Base-by-base conservation (phyloP, 2,797 vertebrate genomes). In the Rousettus madagascariensis region DNA sequence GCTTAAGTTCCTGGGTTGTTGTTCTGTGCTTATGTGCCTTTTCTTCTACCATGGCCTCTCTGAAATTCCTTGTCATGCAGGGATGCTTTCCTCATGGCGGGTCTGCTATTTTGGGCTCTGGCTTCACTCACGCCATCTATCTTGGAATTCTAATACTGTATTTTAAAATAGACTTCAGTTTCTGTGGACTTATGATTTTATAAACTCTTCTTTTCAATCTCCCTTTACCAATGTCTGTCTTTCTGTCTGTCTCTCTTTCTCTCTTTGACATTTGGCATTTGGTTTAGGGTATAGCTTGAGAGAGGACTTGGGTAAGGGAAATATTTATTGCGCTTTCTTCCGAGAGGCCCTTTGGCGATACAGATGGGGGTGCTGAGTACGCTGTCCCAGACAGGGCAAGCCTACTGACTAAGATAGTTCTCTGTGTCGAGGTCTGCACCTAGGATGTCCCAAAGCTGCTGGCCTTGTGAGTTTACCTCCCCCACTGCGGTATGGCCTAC, bases 101-200 rank as follows among this genome's bases (percentile, higher is more conserved):
- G 57, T 71, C 82, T 97, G 92, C 72, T 97, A 20, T 95, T 97
- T 93, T 63, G 26, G 91, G 85, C 28, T 28, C 49, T 90, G 63
- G 41, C 74, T 49, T 96, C 43, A 74, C 71, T 96, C 43, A 78
- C 71, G 57, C 24, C 41, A 65, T 95, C 65, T 88, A 80, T 92
- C 49, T 65, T 66, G n/a, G 53, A 71, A 95, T 92, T 96, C 80
- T 95, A 90, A 80, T 82, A 72, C 41, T 80, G 19, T 93, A 51
- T 95, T 96, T 97, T 95, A 92, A 96, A 97, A 92, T 91, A 96
- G 72, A 16, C 63, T 95, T 16, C 28, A 93, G 30, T 89, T 91
- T 87, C 93, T 86, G 46, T 91, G 59, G 90, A 93, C 22, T 77
- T 87, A 17, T 33, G 63, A 66, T 90, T 92, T 96, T 92, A 89